Conservation (phyloP, 2,888 invertebrate species). For the Clanis bilineata region DNA sequence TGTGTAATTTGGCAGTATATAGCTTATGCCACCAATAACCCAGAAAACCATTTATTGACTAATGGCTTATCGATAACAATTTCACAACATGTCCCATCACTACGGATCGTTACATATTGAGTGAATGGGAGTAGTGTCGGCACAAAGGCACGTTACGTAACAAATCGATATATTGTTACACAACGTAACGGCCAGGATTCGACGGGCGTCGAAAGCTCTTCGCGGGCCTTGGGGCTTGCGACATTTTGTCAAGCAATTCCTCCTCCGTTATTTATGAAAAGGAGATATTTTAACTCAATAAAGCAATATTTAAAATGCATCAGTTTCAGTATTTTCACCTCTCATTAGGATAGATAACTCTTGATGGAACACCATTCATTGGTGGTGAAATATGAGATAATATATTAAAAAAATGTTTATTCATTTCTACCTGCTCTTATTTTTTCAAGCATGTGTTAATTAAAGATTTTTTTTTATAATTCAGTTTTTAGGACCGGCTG, state of each 20-base stretch:
- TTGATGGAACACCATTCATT: too few relatives aligned
- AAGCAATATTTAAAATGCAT: not conserved
- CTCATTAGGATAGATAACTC: too few relatives aligned
- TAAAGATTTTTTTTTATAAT: too few relatives aligned
- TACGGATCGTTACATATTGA: conserved; percentile 38
- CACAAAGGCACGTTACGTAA: conserved; percentile 70
- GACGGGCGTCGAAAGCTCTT: conserved; percentile 43
- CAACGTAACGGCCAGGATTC: conserved; percentile 52
- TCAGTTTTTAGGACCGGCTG: too few relatives aligned
- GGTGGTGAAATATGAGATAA: too few relatives aligned
- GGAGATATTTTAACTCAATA: too few relatives aligned
- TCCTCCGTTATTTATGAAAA: not conserved
- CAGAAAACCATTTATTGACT: not conserved
- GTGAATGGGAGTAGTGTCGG: conserved; percentile 59
- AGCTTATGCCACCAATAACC: not conserved
- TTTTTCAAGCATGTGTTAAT: too few relatives aligned
- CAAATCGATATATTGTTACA: conserved; percentile 60
- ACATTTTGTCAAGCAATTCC: conserved; percentile 1
- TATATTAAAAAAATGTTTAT: too few relatives aligned
- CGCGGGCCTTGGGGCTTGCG: conserved; percentile 14
- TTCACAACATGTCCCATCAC: conserved; percentile 36
- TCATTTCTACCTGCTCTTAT: too few relatives aligned
- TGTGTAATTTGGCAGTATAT: not conserved
- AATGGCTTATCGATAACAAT: conserved; percentile 27
- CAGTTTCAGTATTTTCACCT: too few relatives aligned